Base-by-base conservation (phyloP, 2,797 vertebrate genomes). In the Echiichthys vipera region DNA sequence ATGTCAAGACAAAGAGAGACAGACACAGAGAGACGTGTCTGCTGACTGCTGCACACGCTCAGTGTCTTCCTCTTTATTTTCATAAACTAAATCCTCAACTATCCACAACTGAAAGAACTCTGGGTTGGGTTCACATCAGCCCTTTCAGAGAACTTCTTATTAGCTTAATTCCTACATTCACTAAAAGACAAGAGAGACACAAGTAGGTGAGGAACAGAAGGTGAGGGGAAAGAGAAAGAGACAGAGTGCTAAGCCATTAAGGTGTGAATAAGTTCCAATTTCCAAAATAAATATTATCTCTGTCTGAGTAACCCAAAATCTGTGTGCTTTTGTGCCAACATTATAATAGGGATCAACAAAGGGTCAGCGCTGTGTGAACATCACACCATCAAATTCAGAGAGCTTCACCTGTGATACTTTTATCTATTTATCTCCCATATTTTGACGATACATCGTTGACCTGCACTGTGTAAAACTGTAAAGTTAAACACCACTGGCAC, bases 261-360 rank as follows among this genome's bases (percentile, higher is more conserved):
- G 84, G 89, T 91, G 84, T 86, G 89, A 91, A 92, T 92, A 92
- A 89, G 90, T 92, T 95, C 93, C 93, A 95, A 93, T 95, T 94
- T 91, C 79, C 84, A 91, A 94, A 94, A 92, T 91, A 95, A 94
- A 94, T 94, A 95, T 94, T 94, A 94, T 93, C 90, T 92, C 84
- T 90, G 89, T 90, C 87, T 92, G 91, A 89, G 87, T 81, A 82
- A 83, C 81, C 81, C 55, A 39, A 91, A 94, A 93, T 91, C 83
- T 90, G 88, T 84, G 79, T 86, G 86, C 78, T 83, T 90, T 92
- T 85, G 84, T 78, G 77, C 78, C 77, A 74, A 84, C 90, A 89
- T 93, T 81, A 85, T 92, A 93, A 93, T 92, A 87, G 91, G 87
- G 83, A 87, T 91, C 91, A 86, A 89, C 79, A 84, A 73, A 74